Base-by-base conservation (phyloP, 92 coral and sea anemone species). In the Anthopleura xanthogrammica region DNA sequence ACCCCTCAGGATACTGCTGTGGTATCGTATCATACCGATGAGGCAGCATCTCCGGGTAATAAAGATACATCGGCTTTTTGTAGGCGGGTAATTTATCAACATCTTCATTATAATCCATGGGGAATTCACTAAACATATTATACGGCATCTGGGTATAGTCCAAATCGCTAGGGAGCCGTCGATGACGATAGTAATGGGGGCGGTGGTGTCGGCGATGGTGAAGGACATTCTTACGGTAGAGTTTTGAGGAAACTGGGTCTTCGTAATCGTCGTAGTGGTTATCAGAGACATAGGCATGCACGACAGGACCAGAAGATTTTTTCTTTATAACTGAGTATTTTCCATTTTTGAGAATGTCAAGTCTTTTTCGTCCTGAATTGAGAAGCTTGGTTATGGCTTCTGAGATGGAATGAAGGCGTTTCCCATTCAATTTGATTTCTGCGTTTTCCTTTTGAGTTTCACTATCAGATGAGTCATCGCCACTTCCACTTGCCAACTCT, bases 231-330 rank as follows among this genome's bases (percentile, higher is more conserved):
- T 75, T 75, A 58, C 78, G 86, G 41, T 74, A 75, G 62, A 58
- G 40, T 57, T 60, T 56, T 1, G 80, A 40, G 79, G 17, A 16
- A 6, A 36, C 14, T 9, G 74, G 74, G 42, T 36, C 17, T 68
- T 68, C 74, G 13, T 68, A 68, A 7, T 68, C 72, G 52, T 84
- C 62, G 57, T 77, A 65, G 12, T 29, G n/a, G 55, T 80, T 78
- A 55, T 85, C 88, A 41, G 88, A 85, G 16, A 85, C 88, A 65
- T 85, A 85, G 3, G 88, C 79, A 12, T 80, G 83, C 52, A 85
- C 83, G 1, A 85, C 88, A 19, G 83, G 83, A 39, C 88, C 88
- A 5, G 19, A 16, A 75, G 79, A 23, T 4, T 46, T 40, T 42
- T 80, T 64, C 41, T 39, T 78, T 20, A 57, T 40, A 48, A 41